Evolutionary conservation across 2,797 vertebrate species (phyloP), one percentile per base, ranked within the genome.

Genomic region (Sebastes iracundus): DNA sequence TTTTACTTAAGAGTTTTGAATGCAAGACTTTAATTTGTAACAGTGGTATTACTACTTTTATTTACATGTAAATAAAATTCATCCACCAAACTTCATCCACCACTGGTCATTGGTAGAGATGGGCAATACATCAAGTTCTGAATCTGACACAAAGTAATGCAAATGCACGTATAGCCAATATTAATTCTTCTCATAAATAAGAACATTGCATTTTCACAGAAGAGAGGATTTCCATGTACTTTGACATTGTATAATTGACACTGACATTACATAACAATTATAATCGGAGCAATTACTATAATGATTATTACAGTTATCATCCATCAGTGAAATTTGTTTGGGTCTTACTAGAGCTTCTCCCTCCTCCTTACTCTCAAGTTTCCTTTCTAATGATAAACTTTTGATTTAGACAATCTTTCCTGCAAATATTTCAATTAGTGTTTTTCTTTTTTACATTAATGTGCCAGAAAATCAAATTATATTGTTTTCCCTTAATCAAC

Each of bases 291-390:
- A 33, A 61, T 78, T 58, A 69, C 52, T 20, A 28, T 30, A 55
- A 72, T 68, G 55, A 69, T 69, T 42, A 65, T 46, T 46, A 46
- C 42, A 18, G 42, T 75, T 65, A 70, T 70, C 33, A 72, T 49
- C 62, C 14, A 53, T 79, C 30, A 62, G 55, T 58, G 28, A 62
- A 49, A 61, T 69, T 8, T 14, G 27, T 76, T 66, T 70, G 25
- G 6, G 49, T 61, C 32, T 35, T 23, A 25, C 7, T 11, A 10
- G 4, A 71, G 33, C 28, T 22, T 59, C 20, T 60, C 22, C 27
- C 18, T 56, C 10, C 1, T 49, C 8, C n/a, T 58, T 46, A 30
- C 11, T 25, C 1, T n/a, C 27, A 18, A 25, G 12, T 56, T 38
- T 38, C 33, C 28, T 58, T 38, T 52, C 28, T 58, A 6, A 6